phyloP scores from a whole-genome alignment of 2,888 invertebrate species.

The Eristalinus sepulchralis region DNA sequence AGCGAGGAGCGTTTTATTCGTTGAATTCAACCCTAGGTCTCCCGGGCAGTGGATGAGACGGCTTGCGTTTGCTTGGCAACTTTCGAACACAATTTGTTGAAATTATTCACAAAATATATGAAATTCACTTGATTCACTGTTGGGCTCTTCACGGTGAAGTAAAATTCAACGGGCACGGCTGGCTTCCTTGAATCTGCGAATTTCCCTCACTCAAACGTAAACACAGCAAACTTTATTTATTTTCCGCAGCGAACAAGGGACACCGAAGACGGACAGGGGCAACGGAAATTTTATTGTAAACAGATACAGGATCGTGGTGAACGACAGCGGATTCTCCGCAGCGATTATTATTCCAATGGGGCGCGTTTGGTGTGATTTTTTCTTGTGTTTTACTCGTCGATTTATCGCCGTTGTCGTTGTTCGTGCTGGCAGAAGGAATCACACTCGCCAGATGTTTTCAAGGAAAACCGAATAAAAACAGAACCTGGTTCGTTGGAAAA shows the following conservation, averaged over 20 bases:
- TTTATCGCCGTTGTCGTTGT: constrained; percentile 11
- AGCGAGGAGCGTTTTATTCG: constrained; percentile 11
- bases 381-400: not conserved
- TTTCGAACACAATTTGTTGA: constrained; percentile 51
- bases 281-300: constrained; percentile 71
- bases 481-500: not conserved
- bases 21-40: constrained; percentile 43
- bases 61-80: constrained; percentile 13
- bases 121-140: constrained; percentile 36
- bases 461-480: constrained; percentile 11
- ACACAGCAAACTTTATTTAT: constrained; percentile 37
- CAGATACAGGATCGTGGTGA: constrained; percentile 63
- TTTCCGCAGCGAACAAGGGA: constrained; percentile 38
- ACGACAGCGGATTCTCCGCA: constrained; percentile 35
- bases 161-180: not conserved
- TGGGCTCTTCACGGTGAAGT: not conserved
- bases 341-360: constrained; percentile 43
- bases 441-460: constrained; percentile 61
- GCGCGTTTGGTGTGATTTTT: constrained; percentile 24
- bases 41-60: constrained; percentile 57
- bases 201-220: constrained; percentile 45
- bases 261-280: constrained; percentile 47
- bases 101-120: constrained; percentile 36
- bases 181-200: constrained; percentile 11
- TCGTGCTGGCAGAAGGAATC: not conserved